Base-by-base conservation (phyloP, 2,113 vertebrate genomes). In the Chionomys nivalis region DNA sequence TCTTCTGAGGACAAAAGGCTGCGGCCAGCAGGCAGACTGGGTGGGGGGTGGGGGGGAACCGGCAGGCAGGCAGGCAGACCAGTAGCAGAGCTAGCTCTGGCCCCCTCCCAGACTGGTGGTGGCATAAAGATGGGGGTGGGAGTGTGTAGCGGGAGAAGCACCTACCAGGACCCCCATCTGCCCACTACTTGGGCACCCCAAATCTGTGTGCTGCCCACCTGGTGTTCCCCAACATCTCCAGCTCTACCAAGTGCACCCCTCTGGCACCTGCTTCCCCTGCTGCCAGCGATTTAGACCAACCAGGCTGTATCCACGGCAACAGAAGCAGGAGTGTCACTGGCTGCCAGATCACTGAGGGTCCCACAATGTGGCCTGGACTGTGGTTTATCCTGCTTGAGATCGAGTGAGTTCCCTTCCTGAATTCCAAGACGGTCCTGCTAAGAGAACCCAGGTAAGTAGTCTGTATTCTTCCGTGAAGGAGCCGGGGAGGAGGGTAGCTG, bases 1-100 rank as follows among this genome's bases (percentile, higher is more conserved):
- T 97, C 97, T 98, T 98, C 97, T 97, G 95, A 98, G 97, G 96
- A 98, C 97, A 98, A 97, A 98, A 98, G 97, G 96, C 95, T 49
- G 92, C 63, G 47, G 95, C 97, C 97, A 95, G 93, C 97, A 96
- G 95, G 89, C 90, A 3, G 87, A 58, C 21, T 75, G 79, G 86
- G 17, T 63, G 68, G 36, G 82, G 81, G 55, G 85, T 33, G 47
- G 66, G 36, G 81, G 68, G 79, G 85, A 5, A 89, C 87, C 61
- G 12, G 94, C 68, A 93, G 91, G 73, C 70, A 79, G 91, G 83
- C 73, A 16, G 93, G 78, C 91, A 83, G 94, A 94, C 42, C 2
- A 63, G 78, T 87, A 93, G 95, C 78, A 47, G 90, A 92, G 76
- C 91, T 92, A 97, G 75, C 19, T 7, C 79, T 95, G 92, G 82